Evolutionary conservation across 37 sponge, comb jelly and placozoan species (phyloP).

Genomic region (Chondrilla cf. caribensis): DNA sequence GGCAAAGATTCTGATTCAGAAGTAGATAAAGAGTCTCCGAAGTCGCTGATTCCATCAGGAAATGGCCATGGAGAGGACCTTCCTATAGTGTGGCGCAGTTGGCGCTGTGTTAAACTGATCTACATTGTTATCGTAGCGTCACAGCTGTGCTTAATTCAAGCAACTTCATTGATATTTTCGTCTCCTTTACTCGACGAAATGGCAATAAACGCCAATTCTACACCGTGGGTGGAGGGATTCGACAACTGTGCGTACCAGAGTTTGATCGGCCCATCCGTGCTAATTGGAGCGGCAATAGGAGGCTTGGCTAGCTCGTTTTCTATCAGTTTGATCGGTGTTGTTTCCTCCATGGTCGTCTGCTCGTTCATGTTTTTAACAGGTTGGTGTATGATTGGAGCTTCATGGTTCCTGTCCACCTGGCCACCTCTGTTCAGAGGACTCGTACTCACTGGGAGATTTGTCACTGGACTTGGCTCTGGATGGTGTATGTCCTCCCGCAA

Average conservation of each 20-base stretch:
- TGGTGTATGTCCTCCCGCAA: constrained; percentile 41
- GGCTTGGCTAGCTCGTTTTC: neutral
- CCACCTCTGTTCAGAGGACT: constrained; percentile 16
- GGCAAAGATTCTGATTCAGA: too few relatives aligned
- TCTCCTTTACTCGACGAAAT: neutral
- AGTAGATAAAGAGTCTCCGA: too few relatives aligned
- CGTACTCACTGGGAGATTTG: constrained; percentile 40
- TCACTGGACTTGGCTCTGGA: constrained; percentile 65
- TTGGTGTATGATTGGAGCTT: constrained; percentile 42
- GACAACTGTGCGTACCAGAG: neutral
- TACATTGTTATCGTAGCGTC: too few relatives aligned
- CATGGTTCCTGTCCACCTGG: neutral
- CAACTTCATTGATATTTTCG: neutral
- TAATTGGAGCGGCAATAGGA: constrained; percentile 61
- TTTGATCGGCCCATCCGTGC: constrained; percentile 17
- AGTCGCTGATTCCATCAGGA: too few relatives aligned
- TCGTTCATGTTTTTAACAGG: constrained; percentile 38
- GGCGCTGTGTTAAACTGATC: too few relatives aligned
- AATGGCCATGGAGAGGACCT: too few relatives aligned
- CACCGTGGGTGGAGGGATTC: neutral
- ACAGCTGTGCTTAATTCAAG: too few relatives aligned
- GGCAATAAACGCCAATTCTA: neutral
- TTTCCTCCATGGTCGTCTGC: constrained; percentile 30
- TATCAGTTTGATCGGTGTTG: constrained; percentile 26
- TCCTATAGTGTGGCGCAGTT: too few relatives aligned